phyloP scores from a whole-genome alignment of 2,797 vertebrate species.

The Anguilla obscura region DNA sequence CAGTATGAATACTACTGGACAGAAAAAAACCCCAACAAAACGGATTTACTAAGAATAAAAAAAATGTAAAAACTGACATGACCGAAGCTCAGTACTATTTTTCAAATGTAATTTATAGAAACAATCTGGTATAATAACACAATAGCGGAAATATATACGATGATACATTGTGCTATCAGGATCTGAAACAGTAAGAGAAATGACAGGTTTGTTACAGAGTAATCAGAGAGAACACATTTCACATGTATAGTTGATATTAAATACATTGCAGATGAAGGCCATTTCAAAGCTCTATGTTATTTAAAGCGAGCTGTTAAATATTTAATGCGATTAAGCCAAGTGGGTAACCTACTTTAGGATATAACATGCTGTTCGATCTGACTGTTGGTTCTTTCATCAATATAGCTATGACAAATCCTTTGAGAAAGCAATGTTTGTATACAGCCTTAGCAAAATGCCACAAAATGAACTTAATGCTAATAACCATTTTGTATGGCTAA shows the following conservation, averaged over 20 bases:
- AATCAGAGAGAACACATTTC: constrained; percentile 2
- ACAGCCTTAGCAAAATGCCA: constrained; percentile 20
- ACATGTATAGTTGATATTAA: constrained; percentile 28
- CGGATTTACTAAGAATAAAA: not conserved
- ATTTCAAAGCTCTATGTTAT: constrained; percentile 54
- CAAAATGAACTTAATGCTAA: constrained; percentile 5
- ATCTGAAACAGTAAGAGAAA: not conserved
- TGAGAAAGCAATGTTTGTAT: constrained; percentile 31
- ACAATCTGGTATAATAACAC: not conserved
- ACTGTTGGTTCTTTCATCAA: constrained; percentile 27
- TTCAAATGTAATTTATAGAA: constrained; percentile 13
- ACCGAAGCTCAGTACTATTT: not conserved
- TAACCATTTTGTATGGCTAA: not conserved
- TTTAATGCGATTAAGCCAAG: constrained; percentile 20
- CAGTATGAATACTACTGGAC: not conserved
- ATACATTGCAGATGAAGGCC: constrained; percentile 43
- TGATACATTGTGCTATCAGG: constrained; percentile 6
- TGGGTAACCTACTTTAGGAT: constrained; percentile 55
- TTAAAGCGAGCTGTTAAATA: constrained; percentile 49
- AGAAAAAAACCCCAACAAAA: not conserved
- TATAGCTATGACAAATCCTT: constrained; percentile 23
- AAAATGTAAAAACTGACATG: not conserved
- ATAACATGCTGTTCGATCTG: constrained; percentile 16
- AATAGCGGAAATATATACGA: not conserved
- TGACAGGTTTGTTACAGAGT: not conserved